Conservation (phyloP, 2,888 invertebrate species). For the Empis stercorea region DNA sequence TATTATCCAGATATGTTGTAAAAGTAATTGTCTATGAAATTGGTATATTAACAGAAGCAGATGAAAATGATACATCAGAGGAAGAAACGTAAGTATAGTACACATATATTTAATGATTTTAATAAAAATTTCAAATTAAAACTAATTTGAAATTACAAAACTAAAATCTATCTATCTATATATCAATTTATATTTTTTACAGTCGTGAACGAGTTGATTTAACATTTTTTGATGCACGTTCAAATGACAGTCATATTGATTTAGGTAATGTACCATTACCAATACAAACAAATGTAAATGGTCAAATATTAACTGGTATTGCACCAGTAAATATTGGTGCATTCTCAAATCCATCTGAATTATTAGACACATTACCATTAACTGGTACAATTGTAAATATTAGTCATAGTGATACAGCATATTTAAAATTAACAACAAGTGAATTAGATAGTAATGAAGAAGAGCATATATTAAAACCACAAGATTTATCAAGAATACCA, state of each 20-base stretch:
- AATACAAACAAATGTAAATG: slow-evolving; percentile 41
- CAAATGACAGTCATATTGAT: slow-evolving; percentile 39
- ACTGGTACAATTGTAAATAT: slow-evolving; percentile 36
- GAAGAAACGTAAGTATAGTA: slow-evolving; percentile 12
- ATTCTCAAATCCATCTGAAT: slow-evolving; percentile 30
- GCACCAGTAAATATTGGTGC: slow-evolving; percentile 38
- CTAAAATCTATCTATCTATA: not conserved
- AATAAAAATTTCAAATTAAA: too few relatives aligned
- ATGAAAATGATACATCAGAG: slow-evolving; percentile 31
- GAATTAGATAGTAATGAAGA: not conserved
- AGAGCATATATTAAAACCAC: not conserved
- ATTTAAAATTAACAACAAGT: slow-evolving; percentile 26
- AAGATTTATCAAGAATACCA: not conserved
- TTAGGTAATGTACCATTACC: slow-evolving; percentile 42
- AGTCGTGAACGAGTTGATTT: slow-evolving; percentile 42
- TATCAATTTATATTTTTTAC: slow-evolving; percentile 1
- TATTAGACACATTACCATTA: slow-evolving; percentile 29
- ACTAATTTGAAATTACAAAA: too few relatives aligned
- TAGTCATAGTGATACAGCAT: slow-evolving; percentile 34
- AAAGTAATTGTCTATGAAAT: slow-evolving; percentile 47
- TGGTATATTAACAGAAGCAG: slow-evolving; percentile 44
- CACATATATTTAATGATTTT: too few relatives aligned
- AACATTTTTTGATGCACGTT: slow-evolving; percentile 40
- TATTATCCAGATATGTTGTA: slow-evolving; percentile 42
- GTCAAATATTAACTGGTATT: slow-evolving; percentile 41